Percentiles rank a stretch among this genome's conserved stretches.
These are phyloP conservation scores for Hirtodrosophila histrioides DNA, from an alignment of 2,888 invertebrate species.

Conservation along the genomic window DNA sequence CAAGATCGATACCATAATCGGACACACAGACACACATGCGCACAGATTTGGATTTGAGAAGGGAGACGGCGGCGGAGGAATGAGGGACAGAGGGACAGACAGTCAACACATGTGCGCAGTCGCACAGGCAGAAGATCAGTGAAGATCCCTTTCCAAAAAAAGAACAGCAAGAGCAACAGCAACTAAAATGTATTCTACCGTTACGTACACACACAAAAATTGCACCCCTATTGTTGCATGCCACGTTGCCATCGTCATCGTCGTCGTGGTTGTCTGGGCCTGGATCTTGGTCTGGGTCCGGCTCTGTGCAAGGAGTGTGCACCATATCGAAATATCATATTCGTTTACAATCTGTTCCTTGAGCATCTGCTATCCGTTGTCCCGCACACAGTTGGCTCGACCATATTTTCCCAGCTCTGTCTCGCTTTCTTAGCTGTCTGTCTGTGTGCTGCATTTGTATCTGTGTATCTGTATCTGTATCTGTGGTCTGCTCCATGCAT, in stretches of 20 bases:
- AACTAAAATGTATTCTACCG: constrained; percentile 70
- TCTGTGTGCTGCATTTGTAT: background rate
- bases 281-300: constrained; percentile 14
- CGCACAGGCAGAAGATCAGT: constrained; percentile 50
- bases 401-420: constrained; percentile 25
- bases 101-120: constrained; percentile 68
- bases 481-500: constrained; percentile 39
- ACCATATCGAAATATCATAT: constrained; percentile 79
- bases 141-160: constrained; percentile 63
- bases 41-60: constrained; percentile 9
- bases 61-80: constrained; percentile 8
- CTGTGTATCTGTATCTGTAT: constrained; percentile 13
- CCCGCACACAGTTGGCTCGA: constrained; percentile 50
- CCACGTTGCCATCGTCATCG: constrained; percentile 15
- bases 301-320: constrained; percentile 67
- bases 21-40: constrained; percentile 2
- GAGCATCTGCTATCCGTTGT: constrained; percentile 69
- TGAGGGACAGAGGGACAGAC: constrained; percentile 35
- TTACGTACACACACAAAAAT: constrained; percentile 77
- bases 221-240: constrained; percentile 76
- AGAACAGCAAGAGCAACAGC: constrained; percentile 34
- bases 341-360: constrained; percentile 78
- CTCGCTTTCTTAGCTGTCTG: constrained; percentile 6
- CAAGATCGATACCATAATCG: constrained; percentile 71
- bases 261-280: constrained; percentile 8